Evolutionary conservation across 2,113 vertebrate species (phyloP), one percentile per base, ranked within the genome.

Genomic region (Lophius piscatorius): DNA sequence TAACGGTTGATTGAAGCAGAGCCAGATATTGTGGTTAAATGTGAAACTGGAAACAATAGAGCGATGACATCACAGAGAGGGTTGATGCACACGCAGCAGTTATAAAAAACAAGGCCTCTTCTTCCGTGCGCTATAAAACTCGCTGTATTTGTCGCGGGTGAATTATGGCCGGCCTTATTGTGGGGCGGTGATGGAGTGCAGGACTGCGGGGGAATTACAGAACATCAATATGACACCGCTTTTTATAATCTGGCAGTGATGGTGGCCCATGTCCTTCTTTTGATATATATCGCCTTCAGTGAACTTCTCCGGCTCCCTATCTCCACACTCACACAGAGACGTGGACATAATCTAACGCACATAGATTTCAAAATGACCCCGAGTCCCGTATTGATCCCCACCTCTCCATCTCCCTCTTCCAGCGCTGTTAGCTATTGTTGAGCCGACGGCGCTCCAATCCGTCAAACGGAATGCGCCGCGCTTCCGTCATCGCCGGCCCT

Each of bases 331-430:
- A 28, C 33, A 14, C 9, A n/a, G n/a, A n/a, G n/a, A 41, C 21
- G 21, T 52, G 48, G 45, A 54, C 29, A 45, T 28, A 21, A 54
- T 44, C n/a, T n/a, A n/a, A 28, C 35, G 48, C 33, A 36, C 50
- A 63, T 21, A n/a, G 39, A 44, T 44, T 8, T 35, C 21, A 44
- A 52, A 63, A 12, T 20, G 39, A 46, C 31, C 41, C 41, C 9
- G 12, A 29, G 17, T 56, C 17, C 12, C n/a, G 35, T 35, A 36
- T 35, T 59, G 42, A 59, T 47, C 42, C 20, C 22, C 28, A 36
- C 16, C 22, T 46, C 3, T 9, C 21, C 13, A 6, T 18, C n/a
- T 41, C n/a, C n/a, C 21, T 24, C 26, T 21, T 1, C 40, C 45
- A 36, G 16, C 12, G 38, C 38, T 33, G 36, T 42, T 41, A 3